phyloP scores from a whole-genome alignment of 2,888 invertebrate genomes.

The Drosophila colorata region DNA sequence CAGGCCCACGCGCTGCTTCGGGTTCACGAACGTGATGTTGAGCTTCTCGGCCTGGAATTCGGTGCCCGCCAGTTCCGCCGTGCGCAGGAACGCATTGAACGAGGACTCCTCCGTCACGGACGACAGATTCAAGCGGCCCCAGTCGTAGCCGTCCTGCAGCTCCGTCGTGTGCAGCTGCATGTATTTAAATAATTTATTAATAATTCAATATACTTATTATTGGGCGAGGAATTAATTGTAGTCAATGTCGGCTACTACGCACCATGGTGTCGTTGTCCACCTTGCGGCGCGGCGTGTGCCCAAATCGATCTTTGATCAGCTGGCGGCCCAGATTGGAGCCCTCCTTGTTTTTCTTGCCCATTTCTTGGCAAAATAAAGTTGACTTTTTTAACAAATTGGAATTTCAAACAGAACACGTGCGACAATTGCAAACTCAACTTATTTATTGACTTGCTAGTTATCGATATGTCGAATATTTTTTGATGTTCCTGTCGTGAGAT shows the following conservation, averaged over 20 bases:
- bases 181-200: no score
- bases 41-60: conserved; percentile 97
- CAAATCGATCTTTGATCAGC: conserved; percentile 91
- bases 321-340: conserved; percentile 88
- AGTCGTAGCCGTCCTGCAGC: conserved; percentile 95
- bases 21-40: conserved; percentile 91
- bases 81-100: conserved; percentile 97
- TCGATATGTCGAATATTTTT: not conserved
- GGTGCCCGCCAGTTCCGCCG: conserved; percentile 96
- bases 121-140: conserved; percentile 94
- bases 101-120: conserved; percentile 98
- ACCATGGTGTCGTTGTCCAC: conserved; percentile 92
- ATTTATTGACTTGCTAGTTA: conserved; percentile 1
- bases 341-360: conserved; percentile 91
- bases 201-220: no score
- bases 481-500: not conserved
- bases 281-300: conserved; percentile 88
- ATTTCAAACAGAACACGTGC: conserved; percentile 46
- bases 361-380: conserved; percentile 77
- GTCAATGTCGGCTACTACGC: conserved; percentile 67
- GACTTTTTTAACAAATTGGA: not conserved
- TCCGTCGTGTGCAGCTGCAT: conserved; percentile 92
- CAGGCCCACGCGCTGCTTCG: conserved; percentile 87
- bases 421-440: conserved; percentile 7
- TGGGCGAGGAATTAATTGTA: no score